Conservation (phyloP, 2,113 vertebrate genomes). For the Tupaia chinensis region DNA sequence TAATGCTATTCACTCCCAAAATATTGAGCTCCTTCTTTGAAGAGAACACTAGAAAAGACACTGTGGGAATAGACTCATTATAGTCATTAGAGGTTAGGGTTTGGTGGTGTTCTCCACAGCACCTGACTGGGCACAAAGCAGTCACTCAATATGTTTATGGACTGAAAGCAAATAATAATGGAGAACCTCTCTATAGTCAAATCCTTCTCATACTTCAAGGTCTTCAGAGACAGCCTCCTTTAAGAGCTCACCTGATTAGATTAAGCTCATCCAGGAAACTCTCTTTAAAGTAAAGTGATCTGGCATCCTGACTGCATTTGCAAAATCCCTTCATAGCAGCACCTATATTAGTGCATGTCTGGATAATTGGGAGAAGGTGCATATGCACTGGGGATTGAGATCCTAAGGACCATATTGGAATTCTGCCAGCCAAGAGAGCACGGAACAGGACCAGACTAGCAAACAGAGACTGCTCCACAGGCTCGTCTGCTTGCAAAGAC, state of each 20-base stretch:
- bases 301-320: not conserved
- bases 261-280: not conserved
- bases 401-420: too few relatives aligned
- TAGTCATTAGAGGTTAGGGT: not conserved
- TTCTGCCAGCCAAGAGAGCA: not conserved
- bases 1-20: not conserved
- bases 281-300: not conserved
- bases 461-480: not conserved
- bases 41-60: not conserved
- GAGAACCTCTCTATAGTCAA: not conserved
- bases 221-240: not conserved
- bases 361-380: not conserved
- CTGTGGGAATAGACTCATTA: not conserved
- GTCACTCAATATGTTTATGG: not conserved
- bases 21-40: not conserved
- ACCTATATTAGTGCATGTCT: not conserved
- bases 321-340: not conserved
- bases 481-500: not conserved
- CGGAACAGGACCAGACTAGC: not conserved
- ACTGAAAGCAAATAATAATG: not conserved
- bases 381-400: not conserved
- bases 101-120: not conserved
- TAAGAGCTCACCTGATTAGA: not conserved
- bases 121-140: not conserved
- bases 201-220: not conserved